phyloP scores from a whole-genome alignment of 2,113 vertebrate genomes.

The Collichthys lucidus region DNA sequence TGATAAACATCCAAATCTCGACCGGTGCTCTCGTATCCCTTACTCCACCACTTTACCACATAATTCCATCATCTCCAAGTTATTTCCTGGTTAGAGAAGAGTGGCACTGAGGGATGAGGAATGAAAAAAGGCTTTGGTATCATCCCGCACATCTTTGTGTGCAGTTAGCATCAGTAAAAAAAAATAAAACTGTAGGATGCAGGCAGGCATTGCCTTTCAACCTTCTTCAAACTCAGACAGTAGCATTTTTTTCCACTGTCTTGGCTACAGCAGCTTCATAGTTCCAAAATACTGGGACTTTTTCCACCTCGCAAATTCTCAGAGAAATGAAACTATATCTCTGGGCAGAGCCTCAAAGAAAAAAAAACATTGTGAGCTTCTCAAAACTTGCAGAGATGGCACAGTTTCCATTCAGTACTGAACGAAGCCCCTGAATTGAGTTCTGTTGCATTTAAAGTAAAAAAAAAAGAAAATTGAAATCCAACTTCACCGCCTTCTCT shows the following conservation, averaged over 20 bases:
- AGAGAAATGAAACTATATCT: conserved; percentile 41
- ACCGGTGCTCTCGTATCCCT: not conserved
- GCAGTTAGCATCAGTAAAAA: conserved; percentile 30
- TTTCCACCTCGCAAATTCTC: not conserved
- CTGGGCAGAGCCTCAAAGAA: conserved; percentile 18
- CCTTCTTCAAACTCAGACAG: conserved; percentile 11
- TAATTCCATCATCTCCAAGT: conserved; percentile 25
- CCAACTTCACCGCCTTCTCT: not conserved
- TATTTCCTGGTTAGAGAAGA: conserved; percentile 28
- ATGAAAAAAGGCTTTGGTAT: conserved; percentile 8
- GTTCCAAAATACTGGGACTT: conserved; percentile 7
- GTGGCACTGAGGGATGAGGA: not conserved
- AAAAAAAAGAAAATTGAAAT: not conserved
- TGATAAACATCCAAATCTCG: conserved; percentile 32
- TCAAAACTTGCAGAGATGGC: conserved; percentile 39
- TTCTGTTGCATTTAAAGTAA: conserved; percentile 22
- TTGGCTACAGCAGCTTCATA: conserved; percentile 14
- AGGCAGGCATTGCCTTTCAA: conserved; percentile 33
- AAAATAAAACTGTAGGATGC: not conserved
- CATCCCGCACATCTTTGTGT: conserved; percentile 18
- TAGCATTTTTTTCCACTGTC: conserved; percentile 6
- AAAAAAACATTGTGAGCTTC: conserved; percentile 3
- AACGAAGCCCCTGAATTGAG: conserved; percentile 21
- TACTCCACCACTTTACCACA: not conserved
- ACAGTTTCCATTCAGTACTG: conserved; percentile 41